Percentiles rank a stretch among this genome's conserved stretches.
phyloP scores from a whole-genome alignment of 2,888 invertebrate genomes.

The Ommatoiulus sabulosus region DNA sequence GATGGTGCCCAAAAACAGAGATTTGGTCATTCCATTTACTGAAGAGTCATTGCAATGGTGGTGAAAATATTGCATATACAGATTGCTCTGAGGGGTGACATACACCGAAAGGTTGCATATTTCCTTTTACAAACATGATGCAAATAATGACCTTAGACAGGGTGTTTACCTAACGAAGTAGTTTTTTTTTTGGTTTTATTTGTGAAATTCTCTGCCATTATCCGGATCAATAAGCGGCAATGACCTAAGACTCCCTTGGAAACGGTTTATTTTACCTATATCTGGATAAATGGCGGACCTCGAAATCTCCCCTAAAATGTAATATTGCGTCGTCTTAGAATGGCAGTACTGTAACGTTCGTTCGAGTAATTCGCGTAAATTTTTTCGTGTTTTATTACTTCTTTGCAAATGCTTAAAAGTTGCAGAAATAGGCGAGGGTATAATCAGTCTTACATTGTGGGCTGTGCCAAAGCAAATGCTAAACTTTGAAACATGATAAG shows the following conservation, averaged over 20 bases:
- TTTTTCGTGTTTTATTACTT: neutral
- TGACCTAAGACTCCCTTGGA: neutral
- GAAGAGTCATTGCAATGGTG: neutral
- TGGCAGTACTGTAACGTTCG: neutral
- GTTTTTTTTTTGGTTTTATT: neutral
- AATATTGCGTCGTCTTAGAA: neutral
- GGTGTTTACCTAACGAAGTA: constrained; percentile 5
- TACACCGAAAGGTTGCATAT: neutral
- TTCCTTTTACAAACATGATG: neutral
- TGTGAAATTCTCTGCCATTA: neutral
- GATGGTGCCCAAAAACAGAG: neutral
- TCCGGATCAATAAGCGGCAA: constrained; percentile 14
- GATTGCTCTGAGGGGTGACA: neutral
- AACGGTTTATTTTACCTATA: neutral
- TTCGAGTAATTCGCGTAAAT: neutral
- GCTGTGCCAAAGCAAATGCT: neutral
- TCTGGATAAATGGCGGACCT: neutral
- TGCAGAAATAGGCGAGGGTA: neutral
- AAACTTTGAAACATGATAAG: neutral
- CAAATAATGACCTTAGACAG: constrained; percentile 20
- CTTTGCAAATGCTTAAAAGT: neutral
- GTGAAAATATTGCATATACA: neutral
- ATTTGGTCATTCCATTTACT: neutral
- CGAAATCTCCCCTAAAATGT: neutral
- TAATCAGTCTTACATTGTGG: neutral